Base-by-base conservation (phyloP, 2,113 vertebrate species). In the Rhea americana region DNA sequence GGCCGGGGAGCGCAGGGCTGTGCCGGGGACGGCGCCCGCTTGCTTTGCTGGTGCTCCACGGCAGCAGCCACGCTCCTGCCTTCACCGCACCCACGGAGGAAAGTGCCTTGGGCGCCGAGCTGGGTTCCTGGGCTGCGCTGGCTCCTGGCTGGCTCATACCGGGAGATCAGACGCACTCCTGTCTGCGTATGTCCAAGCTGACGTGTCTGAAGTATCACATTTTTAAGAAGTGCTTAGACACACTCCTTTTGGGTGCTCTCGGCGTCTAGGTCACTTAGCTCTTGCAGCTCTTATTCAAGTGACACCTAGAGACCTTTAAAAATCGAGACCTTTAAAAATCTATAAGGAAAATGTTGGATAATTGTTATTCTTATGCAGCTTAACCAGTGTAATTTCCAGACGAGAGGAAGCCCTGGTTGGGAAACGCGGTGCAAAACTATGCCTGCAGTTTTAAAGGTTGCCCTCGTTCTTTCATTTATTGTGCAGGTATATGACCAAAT, bases 41-140 rank as follows among this genome's bases (percentile, higher is more conserved):
- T 30, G 61, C 17, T 10, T 26, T 43, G n/a, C 8, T 18, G 16
- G 18, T 39, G 39, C 35, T 75, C 56, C 30, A 66, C 35, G 53
- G 26, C 28, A 45, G 28, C 41, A 50, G 30, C 30, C 35, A 26
- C 30, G 1, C 26, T 37, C 53, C 59, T 30, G 11, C 22, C 19
- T 20, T 43, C 47, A 17, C 43, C 56, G 56, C 55, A 66, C 22
- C 22, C 8, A 0, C 0, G 41, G 56, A 30, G 61, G 2, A 18
- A 9, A 18, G 43, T 1, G n/a, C 8, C 19, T 62, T 0, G 1
- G 50, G 37, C 26, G 1, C 0, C 1, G 88, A 70, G 76, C 53
- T 56, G 22, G 19, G 10, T 8, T 87, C 24, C 73, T 77, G 66
- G 47, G 4, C 41, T 20, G 41, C 19, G 37, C 37, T 53, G 72